Evolutionary conservation across 2,888 invertebrate genomes (phyloP), one percentile per base, ranked within the genome.

Genomic region (Apamea anceps): DNA sequence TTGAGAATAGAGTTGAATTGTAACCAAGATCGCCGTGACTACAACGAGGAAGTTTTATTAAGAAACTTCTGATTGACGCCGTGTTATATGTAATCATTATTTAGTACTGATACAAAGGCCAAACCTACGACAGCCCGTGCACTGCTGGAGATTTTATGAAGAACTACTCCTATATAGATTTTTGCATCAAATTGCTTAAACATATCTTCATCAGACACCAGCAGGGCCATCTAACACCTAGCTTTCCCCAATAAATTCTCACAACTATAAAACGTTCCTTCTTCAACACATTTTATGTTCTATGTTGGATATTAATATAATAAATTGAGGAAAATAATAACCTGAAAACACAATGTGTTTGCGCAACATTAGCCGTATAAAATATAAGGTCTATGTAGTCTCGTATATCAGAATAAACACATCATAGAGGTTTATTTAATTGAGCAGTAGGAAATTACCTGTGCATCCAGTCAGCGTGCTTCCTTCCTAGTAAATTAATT

Each of bases 301-400:
- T 68, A 25, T 80, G 67, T 51, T 15, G 21, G 57, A 48, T 77
- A 68, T 57, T 77, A 81, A 42, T 80, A 51, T 13, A 70, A 42
- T 15, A 81, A 65, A 77, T 82, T 85, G 68, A 77, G 86, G 82
- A 85, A 81, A 84, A 72, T 81, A 84, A 70, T 76, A 77, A 66
- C n/a, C 65, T 28, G 65, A 75, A 84, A 85, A 70, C 54, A 54
- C 32, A 7, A 73, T 37, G n/a, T 70, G 21, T 66, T 85, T n/a
- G 45, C 63, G 63, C n/a, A 51, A 75, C 51, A 81, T 57, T 75
- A 68, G 13, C 6, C 67, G 3, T 37, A 60, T 42, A 45, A 68
- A 60, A 72, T 85, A 85, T 54, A 75, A 32, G 67, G 2, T 3
- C 12, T 65, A 70, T 70, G 81, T 66, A 51, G 42, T 66, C 72